Evolutionary conservation across 64 coral and sea anemone genomes (phyloP).

Genomic region (Stichodactyla mertensii): DNA sequence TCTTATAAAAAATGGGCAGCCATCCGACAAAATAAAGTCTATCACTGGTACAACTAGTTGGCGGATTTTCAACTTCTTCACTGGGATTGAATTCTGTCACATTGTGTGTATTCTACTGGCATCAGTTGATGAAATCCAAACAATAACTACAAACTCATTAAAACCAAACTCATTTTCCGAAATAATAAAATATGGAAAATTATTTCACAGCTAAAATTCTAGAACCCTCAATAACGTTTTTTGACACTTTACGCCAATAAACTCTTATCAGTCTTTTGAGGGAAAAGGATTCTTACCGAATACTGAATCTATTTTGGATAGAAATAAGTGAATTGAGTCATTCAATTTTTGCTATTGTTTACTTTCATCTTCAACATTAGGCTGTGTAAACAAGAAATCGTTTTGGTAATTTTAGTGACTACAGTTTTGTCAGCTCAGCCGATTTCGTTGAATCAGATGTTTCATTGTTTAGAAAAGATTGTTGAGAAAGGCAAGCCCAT

Average conservation of each 20-base stretch:
- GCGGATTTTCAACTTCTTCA: too few relatives aligned
- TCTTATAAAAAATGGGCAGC: too few relatives aligned
- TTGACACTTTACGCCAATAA: too few relatives aligned
- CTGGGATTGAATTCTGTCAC: background rate
- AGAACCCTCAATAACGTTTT: background rate
- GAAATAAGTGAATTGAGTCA: background rate
- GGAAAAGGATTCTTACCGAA: too few relatives aligned
- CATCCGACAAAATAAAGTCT: too few relatives aligned
- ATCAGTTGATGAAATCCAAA: background rate
- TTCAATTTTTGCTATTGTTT: background rate
- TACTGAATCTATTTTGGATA: background rate
- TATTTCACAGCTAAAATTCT: background rate
- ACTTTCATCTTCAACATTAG: background rate
- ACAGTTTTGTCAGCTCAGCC: background rate
- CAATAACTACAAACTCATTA: background rate
- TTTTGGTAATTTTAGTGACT: constrained; percentile 8
- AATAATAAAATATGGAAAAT: background rate
- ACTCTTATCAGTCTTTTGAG: too few relatives aligned
- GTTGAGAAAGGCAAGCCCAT: background rate
- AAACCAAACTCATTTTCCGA: background rate
- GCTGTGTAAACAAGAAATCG: background rate
- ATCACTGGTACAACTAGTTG: too few relatives aligned
- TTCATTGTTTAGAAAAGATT: background rate
- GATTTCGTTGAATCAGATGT: background rate
- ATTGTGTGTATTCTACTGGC: background rate